Base-by-base conservation (phyloP, 2,797 vertebrate genomes). In the Phrynocephalus vlangalii region DNA sequence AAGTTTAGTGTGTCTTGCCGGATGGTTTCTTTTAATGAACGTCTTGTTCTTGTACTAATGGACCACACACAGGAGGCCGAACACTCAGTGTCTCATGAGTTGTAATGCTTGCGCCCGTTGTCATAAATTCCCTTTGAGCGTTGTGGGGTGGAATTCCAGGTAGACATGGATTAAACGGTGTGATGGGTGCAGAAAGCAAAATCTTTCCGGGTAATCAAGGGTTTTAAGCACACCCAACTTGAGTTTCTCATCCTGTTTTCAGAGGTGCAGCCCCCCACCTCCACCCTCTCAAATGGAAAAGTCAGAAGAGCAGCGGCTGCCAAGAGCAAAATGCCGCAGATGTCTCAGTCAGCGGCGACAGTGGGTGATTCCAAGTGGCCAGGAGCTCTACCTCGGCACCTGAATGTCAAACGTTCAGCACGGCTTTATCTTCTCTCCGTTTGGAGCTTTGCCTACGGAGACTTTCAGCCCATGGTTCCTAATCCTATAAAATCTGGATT, bases 221-320 rank as follows among this genome's bases (percentile, higher is more conserved):
- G 50, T 91, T 63, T 92, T 78, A 0, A 68, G 67, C 86, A 50
- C 6, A 11, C 10, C 15, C 11, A 48, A 6, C 38, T 56, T 38
- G 26, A 0, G 93, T 26, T 76, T 13, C 3, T 7, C n/a, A 6
- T n/a, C 11, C 1, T 13, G 88, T 48, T 90, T 89, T 20, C 85
- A 96, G 95, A 52, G 68, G n/a, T 89, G 63, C 93, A 88, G 48
- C 0, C 78, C 66, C 56, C 81, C 44, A 68, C 38, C 84, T 89
- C 93, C 6, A 0, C 75, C 81, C 78, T 85, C 26, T 26, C 91
- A 3, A 92, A 52, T 1, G 28, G 68, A 30, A 92, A 94, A 83
- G 68, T 91, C 30, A 95, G 93, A 80, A 95, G 95, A 93, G 90
- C 95, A 16, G 71, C 93, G 10, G 87, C 92, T 86, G 92, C 79